Conservation (phyloP, 2,113 vertebrate genomes). For the Accipiter virgatus region DNA sequence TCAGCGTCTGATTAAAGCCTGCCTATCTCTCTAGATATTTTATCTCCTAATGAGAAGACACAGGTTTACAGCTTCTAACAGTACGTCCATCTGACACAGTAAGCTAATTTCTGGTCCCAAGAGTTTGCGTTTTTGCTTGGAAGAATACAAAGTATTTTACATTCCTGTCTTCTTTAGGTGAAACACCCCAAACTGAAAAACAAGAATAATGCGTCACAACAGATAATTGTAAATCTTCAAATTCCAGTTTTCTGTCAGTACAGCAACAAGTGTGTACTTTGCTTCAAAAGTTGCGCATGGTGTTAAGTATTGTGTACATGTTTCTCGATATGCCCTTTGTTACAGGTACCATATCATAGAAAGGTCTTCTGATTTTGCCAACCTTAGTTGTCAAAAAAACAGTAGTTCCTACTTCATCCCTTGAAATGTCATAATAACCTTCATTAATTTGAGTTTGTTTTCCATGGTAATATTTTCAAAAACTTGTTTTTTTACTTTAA, state of each 20-base stretch:
- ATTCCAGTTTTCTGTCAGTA: neutral
- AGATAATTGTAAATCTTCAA: neutral
- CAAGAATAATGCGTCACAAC: neutral
- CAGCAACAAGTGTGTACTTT: neutral
- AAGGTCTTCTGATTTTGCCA: neutral
- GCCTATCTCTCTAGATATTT: neutral
- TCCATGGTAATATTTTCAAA: neutral
- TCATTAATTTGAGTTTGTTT: neutral
- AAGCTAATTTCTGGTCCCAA: neutral
- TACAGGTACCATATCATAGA: neutral
- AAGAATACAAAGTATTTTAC: neutral
- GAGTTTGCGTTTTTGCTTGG: neutral
- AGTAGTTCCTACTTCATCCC: neutral
- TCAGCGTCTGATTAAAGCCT: neutral
- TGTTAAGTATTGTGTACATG: accelerated
- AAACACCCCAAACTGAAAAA: neutral
- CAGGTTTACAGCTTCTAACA: neutral
- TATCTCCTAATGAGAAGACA: neutral
- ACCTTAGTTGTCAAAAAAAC: neutral
- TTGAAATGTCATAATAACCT: neutral
- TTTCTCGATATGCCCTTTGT: neutral
- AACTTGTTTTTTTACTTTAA: neutral
- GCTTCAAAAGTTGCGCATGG: neutral
- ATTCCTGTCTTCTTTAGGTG: neutral
- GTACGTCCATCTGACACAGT: neutral